Conservation (phyloP, 2,797 vertebrate species). For the Lacerta agilis region DNA sequence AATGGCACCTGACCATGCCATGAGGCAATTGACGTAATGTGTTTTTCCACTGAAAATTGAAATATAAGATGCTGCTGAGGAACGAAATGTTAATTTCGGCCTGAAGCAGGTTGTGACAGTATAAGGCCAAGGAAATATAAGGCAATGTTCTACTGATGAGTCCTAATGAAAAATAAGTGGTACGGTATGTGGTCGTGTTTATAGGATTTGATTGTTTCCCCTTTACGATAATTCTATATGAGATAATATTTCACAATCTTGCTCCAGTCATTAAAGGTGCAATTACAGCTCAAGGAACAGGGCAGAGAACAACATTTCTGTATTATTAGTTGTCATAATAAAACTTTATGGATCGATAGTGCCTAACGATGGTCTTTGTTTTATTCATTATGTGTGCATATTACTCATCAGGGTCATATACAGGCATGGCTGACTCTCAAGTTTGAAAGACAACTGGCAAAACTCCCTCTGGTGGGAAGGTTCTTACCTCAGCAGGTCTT, state of each 20-base stretch:
- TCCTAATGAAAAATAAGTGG: not conserved
- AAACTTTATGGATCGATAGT: not conserved
- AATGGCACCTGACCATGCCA: not conserved
- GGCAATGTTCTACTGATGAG: not conserved
- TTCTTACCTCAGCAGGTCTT: not conserved
- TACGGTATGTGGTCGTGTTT: not conserved
- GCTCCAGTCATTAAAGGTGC: not conserved
- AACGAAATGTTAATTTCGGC: constrained; percentile 1
- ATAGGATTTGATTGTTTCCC: not conserved
- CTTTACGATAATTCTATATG: not conserved
- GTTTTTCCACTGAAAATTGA: constrained; percentile 18
- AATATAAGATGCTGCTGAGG: constrained; percentile 19
- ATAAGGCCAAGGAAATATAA: constrained; percentile 19
- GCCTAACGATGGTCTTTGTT: not conserved
- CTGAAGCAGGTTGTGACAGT: not conserved
- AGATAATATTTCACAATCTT: not conserved
- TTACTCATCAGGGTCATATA: not conserved
- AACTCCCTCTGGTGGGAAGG: not conserved
- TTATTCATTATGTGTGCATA: not conserved
- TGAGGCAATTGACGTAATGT: not conserved
- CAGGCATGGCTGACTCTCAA: not conserved
- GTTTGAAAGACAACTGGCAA: not conserved
- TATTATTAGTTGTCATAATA: not conserved
- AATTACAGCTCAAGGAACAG: not conserved
- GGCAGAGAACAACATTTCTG: too few relatives aligned